Conservation (phyloP, 2,113 vertebrate species). For the Todiramphus chloris region DNA sequence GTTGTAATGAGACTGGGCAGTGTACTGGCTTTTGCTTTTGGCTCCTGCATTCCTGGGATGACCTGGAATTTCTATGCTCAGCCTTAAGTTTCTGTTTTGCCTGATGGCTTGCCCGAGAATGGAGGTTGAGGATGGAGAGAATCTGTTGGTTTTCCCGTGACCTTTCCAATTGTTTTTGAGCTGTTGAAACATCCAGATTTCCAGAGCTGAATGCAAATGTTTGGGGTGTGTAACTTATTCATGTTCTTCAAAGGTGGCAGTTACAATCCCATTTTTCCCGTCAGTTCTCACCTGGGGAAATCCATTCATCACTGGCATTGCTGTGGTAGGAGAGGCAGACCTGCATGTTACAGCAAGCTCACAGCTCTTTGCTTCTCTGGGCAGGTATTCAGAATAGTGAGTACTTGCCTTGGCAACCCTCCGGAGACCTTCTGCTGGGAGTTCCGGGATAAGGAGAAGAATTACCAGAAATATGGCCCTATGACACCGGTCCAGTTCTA, state of each 20-base stretch:
- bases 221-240: accelerated
- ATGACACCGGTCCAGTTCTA: constrained; percentile 92
- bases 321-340: background rate
- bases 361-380: background rate
- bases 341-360: background rate
- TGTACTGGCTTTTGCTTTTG: background rate
- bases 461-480: constrained; percentile 89
- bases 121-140: background rate
- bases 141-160: background rate
- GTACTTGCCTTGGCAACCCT: constrained; percentile 93
- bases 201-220: background rate
- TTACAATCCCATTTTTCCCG: background rate
- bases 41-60: background rate
- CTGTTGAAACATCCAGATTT: background rate
- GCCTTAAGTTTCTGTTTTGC: background rate
- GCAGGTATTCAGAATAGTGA: constrained; percentile 93
- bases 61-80: background rate
- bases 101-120: background rate
- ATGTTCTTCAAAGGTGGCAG: accelerated
- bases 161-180: background rate
- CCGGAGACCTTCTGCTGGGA: constrained; percentile 95
- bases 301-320: background rate
- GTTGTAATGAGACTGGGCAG: background rate
- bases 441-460: constrained; percentile 96
- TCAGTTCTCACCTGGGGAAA: background rate